Base-by-base conservation (phyloP, 2,113 vertebrate species). In the Chaetura pelagica region DNA sequence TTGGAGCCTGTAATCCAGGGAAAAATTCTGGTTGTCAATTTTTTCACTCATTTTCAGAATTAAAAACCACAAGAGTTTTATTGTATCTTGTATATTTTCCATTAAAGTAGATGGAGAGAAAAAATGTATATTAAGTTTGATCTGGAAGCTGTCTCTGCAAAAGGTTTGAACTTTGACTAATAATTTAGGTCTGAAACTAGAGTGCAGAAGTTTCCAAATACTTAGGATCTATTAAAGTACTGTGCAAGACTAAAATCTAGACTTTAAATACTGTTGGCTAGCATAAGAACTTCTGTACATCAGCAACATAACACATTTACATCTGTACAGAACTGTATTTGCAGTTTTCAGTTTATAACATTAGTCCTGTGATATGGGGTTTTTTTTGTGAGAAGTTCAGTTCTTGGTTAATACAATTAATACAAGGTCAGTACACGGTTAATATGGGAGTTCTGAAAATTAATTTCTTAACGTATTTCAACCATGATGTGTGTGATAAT, bases 241-340 rank as follows among this genome's bases (percentile, higher is more conserved):
- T 57, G 15, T 0, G 0, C 44, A 35, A 51, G 55, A 82, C 11
- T 55, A 54, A 83, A 78, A 61, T 5, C 20, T 87, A n/a, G 12
- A 29, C 16, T 81, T 92, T 24, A 62, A 46, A 16, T 68, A 69
- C 18, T 15, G 8, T 81, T 63, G 38, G 35, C 62, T 76, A 40
- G 7, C 10, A 9, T 49, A 34, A 38, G 48, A 95, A 69, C 32
- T 88, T 42, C 40, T 59, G 7, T 68, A 30, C 20, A 4, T 34
- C 42, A 46, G 18, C n/a, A 77, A 5, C 0, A 0, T n/a, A 35
- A 30, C 58, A 20, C 3, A 20, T 51, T 76, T 64, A 34, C 10
- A 18, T 34, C 21, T 82, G 19, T 72, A 46, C 24, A 68, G 26
- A 89, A 64, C 10, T 11, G 10, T 2, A 38, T 71, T 62, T 84